phyloP scores from a whole-genome alignment of 2,797 vertebrate species.

The Enteromius anoplus region DNA sequence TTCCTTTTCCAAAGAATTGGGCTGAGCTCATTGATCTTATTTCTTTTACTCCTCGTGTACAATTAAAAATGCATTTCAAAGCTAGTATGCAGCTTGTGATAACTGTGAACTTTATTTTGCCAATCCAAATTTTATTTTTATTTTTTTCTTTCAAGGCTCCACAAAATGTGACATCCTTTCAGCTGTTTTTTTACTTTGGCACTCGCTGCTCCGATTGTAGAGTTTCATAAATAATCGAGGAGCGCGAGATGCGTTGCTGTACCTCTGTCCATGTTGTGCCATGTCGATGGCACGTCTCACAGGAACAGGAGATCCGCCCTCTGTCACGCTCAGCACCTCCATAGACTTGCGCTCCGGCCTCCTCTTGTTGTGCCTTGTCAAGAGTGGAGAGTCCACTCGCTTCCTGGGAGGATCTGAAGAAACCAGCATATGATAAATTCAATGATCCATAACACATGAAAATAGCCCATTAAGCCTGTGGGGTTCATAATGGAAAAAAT shows the following conservation, averaged over 20 bases:
- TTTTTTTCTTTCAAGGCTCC: conserved; percentile 1
- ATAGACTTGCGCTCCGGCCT: conserved; percentile 96
- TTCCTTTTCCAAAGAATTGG: conserved; percentile 10
- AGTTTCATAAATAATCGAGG: conserved; percentile 6
- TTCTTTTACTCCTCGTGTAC: not conserved
- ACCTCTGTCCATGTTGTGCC: conserved; percentile 97
- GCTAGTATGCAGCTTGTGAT: not conserved
- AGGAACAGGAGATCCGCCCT: conserved; percentile 94
- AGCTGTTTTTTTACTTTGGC: conserved; percentile 6
- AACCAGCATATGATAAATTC: not conserved
- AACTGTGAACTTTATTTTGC: not conserved
- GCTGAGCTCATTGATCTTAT: conserved; percentile 4
- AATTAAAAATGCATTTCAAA: conserved; percentile 20
- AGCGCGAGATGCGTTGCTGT: conserved; percentile 1
- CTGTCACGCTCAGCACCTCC: conserved; percentile 96
- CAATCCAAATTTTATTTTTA: not conserved
- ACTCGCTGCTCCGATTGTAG: conserved; percentile 6
- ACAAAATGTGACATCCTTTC: conserved; percentile 22
- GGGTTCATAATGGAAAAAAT: not conserved
- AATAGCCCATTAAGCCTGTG: conserved; percentile 31
- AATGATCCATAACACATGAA: conserved; percentile 12
- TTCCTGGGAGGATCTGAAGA: conserved; percentile 80
- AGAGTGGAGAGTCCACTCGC: conserved; percentile 96
- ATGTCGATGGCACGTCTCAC: conserved; percentile 94
- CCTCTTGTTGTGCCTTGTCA: conserved; percentile 95